Conservation (phyloP, 2,797 vertebrate species). For the Lagocephalus sceleratus region DNA sequence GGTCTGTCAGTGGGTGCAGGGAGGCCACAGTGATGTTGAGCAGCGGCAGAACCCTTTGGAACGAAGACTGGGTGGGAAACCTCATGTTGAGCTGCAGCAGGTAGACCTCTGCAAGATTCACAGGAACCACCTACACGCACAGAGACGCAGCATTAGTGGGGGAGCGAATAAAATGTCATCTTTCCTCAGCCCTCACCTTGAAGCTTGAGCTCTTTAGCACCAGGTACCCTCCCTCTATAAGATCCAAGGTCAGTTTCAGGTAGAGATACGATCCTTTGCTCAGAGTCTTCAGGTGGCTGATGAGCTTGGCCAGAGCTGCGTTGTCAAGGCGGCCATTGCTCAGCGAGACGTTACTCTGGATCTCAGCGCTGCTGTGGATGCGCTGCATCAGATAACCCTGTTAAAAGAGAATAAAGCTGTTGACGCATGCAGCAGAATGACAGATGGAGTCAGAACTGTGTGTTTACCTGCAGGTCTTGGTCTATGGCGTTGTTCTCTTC, state of each 20-base stretch:
- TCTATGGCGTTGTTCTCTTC: slow-evolving; percentile 93
- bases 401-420: background rate
- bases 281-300: slow-evolving; percentile 91
- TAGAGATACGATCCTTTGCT: slow-evolving; percentile 95
- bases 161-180: background rate
- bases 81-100: slow-evolving; percentile 97
- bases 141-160: background rate
- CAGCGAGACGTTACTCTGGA: slow-evolving; percentile 96
- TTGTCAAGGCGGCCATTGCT: slow-evolving; percentile 93
- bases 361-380: slow-evolving; percentile 92
- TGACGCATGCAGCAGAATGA: background rate
- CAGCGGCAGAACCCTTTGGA: slow-evolving; percentile 91
- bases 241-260: slow-evolving; percentile 95
- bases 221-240: slow-evolving; percentile 94
- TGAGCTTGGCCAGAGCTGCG: slow-evolving; percentile 88
- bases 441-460: background rate
- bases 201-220: slow-evolving; percentile 98
- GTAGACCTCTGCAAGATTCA: slow-evolving; percentile 93
- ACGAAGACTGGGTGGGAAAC: slow-evolving; percentile 96
- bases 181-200: slow-evolving; percentile 70
- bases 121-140: slow-evolving; percentile 85
- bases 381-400: slow-evolving; percentile 90
- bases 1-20: slow-evolving; percentile 92
- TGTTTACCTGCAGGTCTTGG: slow-evolving; percentile 85
- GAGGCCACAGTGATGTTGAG: slow-evolving; percentile 94